Evolutionary conservation across 2,888 invertebrate genomes (phyloP), one percentile per base, ranked within the genome.

Genomic region (Horisme vitalbata): DNA sequence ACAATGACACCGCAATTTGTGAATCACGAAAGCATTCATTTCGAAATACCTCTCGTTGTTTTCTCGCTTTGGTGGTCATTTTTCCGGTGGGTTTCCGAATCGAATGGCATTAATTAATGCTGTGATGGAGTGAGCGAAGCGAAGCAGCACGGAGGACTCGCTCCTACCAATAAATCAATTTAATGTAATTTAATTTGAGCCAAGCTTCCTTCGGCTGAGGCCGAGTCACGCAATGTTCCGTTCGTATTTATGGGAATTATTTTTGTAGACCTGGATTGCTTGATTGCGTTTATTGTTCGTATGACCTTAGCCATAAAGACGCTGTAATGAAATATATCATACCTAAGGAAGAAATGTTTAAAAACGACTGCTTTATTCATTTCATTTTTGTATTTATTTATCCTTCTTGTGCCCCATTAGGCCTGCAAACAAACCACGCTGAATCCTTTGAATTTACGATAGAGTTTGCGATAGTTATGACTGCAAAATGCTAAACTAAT

Each of bases 101-200:
- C 79, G 74, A 85, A 88, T 83, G 75, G 75, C 79, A 81, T 85
- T 87, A 88, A 86, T 88, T 86, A 86, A 69, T 61, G 69, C 65
- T 70, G 68, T 65, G 72, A 68, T 64, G 76, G 68, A 73, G 71
- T 67, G 64, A 82, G 74, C 75, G 76, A 69, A 75, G 45, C 58
- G 59, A 41, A 34, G 45, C 41, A 56, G 64, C 63, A 64, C 64
- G 61, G 68, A 71, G 72, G 73, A 69, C 68, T 59, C 51, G 50
- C 72, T 76, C 79, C 68, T 66, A 74, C 73, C 78, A 78, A 83
- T 86, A 88, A 88, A 88, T 88, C 88, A 89, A 88, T 88, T 89
- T 85, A 82, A 85, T 87, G 81, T 88, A 86, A 88, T 87, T 86
- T 85, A 86, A 86, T 88, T 88, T 82, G 68, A 77, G 71, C 72